Percentiles rank a stretch among this genome's conserved stretches.
These are phyloP conservation scores for Melieria omissa DNA, from an alignment of 2,888 invertebrate species.

Conservation along the genomic window DNA sequence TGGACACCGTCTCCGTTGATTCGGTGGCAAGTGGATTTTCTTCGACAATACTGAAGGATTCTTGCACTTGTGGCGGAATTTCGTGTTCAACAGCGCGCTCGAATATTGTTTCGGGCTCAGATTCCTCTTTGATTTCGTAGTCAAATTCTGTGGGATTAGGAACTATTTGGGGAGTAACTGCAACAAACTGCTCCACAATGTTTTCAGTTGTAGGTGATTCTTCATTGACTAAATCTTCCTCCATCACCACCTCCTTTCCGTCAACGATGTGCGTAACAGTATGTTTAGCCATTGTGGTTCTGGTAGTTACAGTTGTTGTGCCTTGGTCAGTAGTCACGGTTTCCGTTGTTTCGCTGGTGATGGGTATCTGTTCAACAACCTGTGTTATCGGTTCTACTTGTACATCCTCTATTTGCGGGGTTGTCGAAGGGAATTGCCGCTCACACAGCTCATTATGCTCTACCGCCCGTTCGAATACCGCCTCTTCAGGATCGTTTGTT, in stretches of 20 bases:
- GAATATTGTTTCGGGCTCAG: background rate
- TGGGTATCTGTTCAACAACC: too few species aligned
- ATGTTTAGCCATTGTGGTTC: too few species aligned
- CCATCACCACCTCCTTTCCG: background rate
- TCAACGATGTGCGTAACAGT: background rate
- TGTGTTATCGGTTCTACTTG: too few species aligned
- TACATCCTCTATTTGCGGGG: too few species aligned
- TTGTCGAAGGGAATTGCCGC: too few species aligned
- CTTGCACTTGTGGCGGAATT: background rate
- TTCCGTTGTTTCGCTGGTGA: too few species aligned
- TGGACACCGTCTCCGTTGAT: conserved; percentile 1
- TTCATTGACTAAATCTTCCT: background rate
- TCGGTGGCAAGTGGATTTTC: conserved; percentile 14
- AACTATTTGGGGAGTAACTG: background rate
- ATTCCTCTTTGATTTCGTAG: background rate
- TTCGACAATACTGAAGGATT: background rate
- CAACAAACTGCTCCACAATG: background rate
- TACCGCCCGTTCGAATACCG: too few species aligned
- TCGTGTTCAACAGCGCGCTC: background rate
- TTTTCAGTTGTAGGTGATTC: background rate
- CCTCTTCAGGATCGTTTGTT: too few species aligned
- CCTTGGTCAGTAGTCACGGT: too few species aligned
- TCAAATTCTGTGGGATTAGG: background rate
- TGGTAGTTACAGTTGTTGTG: too few species aligned
- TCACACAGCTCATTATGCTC: too few species aligned